phyloP scores from a whole-genome alignment of 2,888 invertebrate species.

The Antheraea assamensis region DNA sequence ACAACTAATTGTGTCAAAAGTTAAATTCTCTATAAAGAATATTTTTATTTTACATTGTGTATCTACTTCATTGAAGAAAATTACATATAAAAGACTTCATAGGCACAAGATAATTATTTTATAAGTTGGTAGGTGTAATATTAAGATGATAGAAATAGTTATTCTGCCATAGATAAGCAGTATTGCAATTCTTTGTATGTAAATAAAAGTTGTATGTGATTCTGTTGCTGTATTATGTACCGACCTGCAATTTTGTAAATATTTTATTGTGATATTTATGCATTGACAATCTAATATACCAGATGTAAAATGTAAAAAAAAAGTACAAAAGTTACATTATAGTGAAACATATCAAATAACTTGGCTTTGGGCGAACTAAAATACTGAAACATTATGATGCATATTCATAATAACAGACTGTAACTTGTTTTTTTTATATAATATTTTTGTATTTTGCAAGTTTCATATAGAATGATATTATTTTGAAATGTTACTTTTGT shows the following conservation, averaged over 20 bases:
- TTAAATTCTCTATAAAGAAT: neutral
- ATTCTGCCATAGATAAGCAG: constrained; percentile 26
- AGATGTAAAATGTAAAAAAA: constrained; percentile 32
- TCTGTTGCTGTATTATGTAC: neutral
- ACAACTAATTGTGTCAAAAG: too few relatives aligned
- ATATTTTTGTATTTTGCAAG: neutral
- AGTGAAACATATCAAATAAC: constrained; percentile 49
- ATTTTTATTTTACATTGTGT: constrained; percentile 6
- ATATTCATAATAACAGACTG: too few relatives aligned
- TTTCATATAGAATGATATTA: constrained; percentile 23
- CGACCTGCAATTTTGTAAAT: constrained; percentile 1
- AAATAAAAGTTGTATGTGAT: neutral
- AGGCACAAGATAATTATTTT: constrained; percentile 9
- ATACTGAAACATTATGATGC: constrained; percentile 25
- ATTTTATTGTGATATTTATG: constrained; percentile 9
- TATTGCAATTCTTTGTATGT: constrained; percentile 21
- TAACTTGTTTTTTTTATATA: too few relatives aligned
- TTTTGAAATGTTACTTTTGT: constrained; percentile 29
- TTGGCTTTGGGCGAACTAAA: constrained; percentile 37
- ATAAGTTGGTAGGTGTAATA: neutral
- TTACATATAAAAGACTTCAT: constrained; percentile 9
- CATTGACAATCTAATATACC: neutral
- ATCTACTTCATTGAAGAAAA: neutral
- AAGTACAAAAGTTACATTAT: constrained; percentile 55
- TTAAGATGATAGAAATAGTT: neutral